These are phyloP conservation scores for Crypturellus undulatus DNA, from an alignment of 2,113 vertebrate species.

Conservation along the genomic window DNA sequence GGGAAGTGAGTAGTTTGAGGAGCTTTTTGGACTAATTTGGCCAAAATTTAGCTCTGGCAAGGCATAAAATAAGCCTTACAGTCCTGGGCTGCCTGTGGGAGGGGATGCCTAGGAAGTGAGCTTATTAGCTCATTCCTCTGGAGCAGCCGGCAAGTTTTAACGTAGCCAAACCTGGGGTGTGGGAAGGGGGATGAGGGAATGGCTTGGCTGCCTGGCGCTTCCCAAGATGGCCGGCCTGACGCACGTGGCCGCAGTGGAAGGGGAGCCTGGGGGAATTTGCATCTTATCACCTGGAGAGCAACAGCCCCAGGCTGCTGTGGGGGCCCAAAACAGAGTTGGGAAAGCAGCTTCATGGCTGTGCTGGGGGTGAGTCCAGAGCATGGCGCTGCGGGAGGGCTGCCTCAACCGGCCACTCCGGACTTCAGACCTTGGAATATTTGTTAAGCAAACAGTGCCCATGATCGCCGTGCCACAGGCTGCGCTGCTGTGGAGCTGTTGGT, in stretches of 20 bases:
- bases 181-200: not conserved
- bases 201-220: not conserved
- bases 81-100: not conserved
- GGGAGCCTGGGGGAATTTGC: accelerated
- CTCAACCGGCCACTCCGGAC: not conserved
- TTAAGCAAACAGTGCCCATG: no score
- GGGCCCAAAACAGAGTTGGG: not conserved
- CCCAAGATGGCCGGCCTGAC: not conserved
- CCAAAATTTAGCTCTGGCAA: not conserved
- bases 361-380: not conserved
- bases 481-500: not conserved
- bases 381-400: not conserved
- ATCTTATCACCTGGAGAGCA: not conserved
- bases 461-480: not conserved
- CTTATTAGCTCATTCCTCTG: not conserved
- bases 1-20: not conserved
- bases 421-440: not conserved
- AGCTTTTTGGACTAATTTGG: not conserved
- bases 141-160: accelerated
- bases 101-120: not conserved
- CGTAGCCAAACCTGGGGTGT: not conserved
- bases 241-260: accelerated
- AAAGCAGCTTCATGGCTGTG: not conserved
- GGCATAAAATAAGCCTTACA: not conserved
- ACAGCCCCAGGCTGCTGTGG: not conserved